Evolutionary conservation across 2,113 vertebrate genomes (phyloP), one percentile per base, ranked within the genome.

Genomic region (Prolemur simus): DNA sequence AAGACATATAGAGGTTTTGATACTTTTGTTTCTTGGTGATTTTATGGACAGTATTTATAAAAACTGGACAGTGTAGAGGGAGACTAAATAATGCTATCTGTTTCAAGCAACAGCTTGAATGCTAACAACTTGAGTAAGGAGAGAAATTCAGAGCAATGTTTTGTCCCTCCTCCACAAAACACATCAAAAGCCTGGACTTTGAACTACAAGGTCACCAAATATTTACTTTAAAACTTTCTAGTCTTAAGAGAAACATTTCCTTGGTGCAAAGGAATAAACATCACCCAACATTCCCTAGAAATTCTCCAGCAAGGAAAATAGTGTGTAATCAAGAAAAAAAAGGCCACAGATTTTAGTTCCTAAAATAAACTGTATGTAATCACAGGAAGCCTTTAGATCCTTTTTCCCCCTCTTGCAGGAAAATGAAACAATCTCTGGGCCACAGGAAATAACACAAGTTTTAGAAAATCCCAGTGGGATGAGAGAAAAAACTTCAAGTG

Each of bases 391-490:
- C 80, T 52, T 94, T 68, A 81, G 18, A 60, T 63, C 29, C 34
- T 68, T 21, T 78, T 63, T 39, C 63, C 56, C 86, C 82, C 88
- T 85, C 45, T 91, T 87, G 82, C 3, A 96, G 91, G 93, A 97
- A 97, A 87, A 96, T 87, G 94, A 97, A 98, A 96, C 88, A 97
- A 98, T 80, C 88, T 97, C 82, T 91, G 95, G 89, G 89, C 54
- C 68, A 96, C 97, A 98, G 97, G 97, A 98, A 99, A 97, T 97
- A 98, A 97, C 96, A 93, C 10, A 82, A 96, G 81, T 96, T 98
- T 95, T 69, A 96, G 89, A 98, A 98, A 98, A 98, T 87, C 96
- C 94, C 97, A 92, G 32, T 58, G 95, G 91, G 95, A 93, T 82
- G 89, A 98, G 69, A 93, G 91, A 96, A 97, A 98, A 96, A 96